Evolutionary conservation across 2,888 invertebrate genomes (phyloP), one percentile per base, ranked within the genome.

Genomic region (Galerucella nymphaeae): DNA sequence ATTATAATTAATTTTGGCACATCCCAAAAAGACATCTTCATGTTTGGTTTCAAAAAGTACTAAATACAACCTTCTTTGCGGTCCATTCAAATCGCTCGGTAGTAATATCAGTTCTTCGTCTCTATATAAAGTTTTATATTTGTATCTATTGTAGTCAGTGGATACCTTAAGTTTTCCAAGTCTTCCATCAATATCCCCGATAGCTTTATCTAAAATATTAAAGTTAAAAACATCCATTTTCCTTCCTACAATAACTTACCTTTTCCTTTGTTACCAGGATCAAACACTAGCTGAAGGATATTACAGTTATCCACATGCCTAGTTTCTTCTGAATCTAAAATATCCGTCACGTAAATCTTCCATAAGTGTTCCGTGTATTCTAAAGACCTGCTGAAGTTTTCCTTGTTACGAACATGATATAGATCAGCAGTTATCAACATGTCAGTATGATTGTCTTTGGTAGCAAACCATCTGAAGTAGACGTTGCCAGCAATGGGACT

Each of bases 331-430:
- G 92, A 89, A 81, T 96, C 94, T 59, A 96, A 91, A 76, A 96
- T 94, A 82, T 97, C 97, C 0, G 96, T 96, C 20, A 94, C 94
- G 83, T 93, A 95, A 68, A 97, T 91, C 83, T 96, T 95, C 97
- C 97, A 97, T 70, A 90, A 90, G 83, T 97, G 96, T 82, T 93
- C 90, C 0, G 95, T 94, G 65, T 89, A 90, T 63, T 88, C 88
- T 1, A 84, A 80, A 53, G 87, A 74, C 30, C 88, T 88, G 4
- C 87, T 83, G 1, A 87, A 89, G 75, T 86, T 89, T 83, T 88
- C 89, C 79, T 84, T 84, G 48, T 87, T 86, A 75, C 90, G 89
- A 0, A 91, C 89, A 79, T 94, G 93, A 82, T 93, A 93, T 62
- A 97, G 87, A 87, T 96, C 93, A 0, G 94, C 90, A 80, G 92